Conservation (phyloP, 2,888 invertebrate genomes). For the Helobdella robusta region DNA sequence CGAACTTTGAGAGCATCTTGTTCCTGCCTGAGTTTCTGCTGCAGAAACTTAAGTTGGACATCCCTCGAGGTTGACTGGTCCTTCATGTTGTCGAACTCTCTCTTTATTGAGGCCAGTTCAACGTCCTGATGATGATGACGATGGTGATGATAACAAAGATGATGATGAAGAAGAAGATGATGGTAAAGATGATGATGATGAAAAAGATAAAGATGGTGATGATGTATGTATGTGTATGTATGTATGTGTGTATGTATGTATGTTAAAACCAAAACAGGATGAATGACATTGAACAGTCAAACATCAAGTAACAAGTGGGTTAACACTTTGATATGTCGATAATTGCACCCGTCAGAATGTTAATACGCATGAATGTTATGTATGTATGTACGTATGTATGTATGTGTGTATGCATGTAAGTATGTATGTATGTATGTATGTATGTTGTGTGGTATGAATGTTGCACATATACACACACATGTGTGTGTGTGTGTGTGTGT, state of each 20-base stretch:
- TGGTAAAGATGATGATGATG: background rate
- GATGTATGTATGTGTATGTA: background rate
- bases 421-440: no score
- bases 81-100: conserved; percentile 5
- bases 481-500: no score
- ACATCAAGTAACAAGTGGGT: no score
- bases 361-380: no score
- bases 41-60: conserved; percentile 9
- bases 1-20: conserved; percentile 15
- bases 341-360: no score
- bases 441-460: no score
- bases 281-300: no score
- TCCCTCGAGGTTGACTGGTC: background rate
- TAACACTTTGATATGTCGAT: no score
- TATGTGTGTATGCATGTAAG: no score
- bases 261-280: no score
- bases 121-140: background rate
- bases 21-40: conserved; percentile 11
- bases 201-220: background rate
- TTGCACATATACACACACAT: no score
- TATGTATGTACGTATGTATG: no score
- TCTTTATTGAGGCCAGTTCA: conserved; percentile 11
- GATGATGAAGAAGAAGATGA: background rate
- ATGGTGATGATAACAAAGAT: background rate
- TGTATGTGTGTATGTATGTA: conserved; percentile 1